A percentile compares a stretch with the other conserved stretches of the same genome.
phyloP scores from a whole-genome alignment of 2,113 vertebrate species.

The Psilopsiagon aurifrons region DNA sequence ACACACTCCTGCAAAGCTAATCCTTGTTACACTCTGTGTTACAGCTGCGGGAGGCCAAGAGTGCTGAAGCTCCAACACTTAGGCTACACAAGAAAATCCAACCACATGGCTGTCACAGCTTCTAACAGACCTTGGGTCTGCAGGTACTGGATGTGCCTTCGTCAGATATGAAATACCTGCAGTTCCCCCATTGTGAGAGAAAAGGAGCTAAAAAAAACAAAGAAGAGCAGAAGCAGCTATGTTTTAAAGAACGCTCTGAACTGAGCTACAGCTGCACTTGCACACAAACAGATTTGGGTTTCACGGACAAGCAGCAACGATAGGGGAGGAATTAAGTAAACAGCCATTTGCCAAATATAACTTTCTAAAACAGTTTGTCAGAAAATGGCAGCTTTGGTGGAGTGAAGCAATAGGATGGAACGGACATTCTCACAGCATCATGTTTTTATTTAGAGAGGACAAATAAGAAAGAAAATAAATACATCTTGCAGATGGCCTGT shows the following conservation, averaged over 20 bases:
- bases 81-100: neutral
- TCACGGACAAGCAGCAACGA: neutral
- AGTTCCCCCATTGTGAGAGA: neutral
- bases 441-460: constrained; percentile 10
- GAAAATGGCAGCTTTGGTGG: neutral
- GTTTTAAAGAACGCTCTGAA: neutral
- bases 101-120: rapidly evolving
- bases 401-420: neutral
- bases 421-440: neutral
- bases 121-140: neutral
- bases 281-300: neutral
- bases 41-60: rapidly evolving
- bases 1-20: neutral
- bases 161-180: neutral
- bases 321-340: constrained; percentile 1
- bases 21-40: rapidly evolving
- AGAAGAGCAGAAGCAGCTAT: neutral
- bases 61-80: neutral
- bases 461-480: neutral
- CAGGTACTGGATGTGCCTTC: neutral
- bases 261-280: neutral
- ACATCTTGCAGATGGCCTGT: constrained; percentile 11
- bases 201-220: neutral
- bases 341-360: constrained; percentile 14
- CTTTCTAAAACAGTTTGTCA: neutral